phyloP scores from a whole-genome alignment of 2,113 vertebrate species.

The Rhinopithecus roxellana region DNA sequence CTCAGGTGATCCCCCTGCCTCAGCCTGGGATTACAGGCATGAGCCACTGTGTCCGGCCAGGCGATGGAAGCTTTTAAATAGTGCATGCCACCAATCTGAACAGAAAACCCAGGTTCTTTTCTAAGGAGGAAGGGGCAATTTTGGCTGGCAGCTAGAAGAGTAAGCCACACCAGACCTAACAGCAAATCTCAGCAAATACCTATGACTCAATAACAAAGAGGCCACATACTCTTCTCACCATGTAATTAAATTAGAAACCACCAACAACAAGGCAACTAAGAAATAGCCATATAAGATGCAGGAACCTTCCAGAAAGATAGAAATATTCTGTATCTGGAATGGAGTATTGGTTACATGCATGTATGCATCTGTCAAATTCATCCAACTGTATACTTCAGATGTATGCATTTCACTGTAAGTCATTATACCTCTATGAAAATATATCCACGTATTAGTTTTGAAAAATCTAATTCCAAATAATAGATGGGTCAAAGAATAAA shows the following conservation, averaged over 20 bases:
- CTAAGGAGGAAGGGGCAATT: background rate
- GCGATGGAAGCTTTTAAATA: background rate
- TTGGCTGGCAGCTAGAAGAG: background rate
- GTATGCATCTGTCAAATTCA: background rate
- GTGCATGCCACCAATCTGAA: background rate
- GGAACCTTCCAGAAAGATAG: background rate
- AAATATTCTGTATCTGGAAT: background rate
- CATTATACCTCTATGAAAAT: background rate
- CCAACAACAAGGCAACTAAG: background rate
- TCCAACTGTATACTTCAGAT: background rate
- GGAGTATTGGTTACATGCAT: background rate
- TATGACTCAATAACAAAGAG: background rate
- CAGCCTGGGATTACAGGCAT: background rate
- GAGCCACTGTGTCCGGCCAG: background rate
- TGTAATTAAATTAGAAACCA: constrained; percentile 18
- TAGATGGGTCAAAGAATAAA: background rate
- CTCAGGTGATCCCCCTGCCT: background rate
- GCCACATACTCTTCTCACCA: background rate
- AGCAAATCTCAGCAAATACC: background rate
- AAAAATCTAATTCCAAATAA: constrained; percentile 32
- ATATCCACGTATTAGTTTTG: background rate
- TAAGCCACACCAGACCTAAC: background rate
- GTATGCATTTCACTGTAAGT: background rate
- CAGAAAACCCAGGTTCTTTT: background rate
- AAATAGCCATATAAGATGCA: background rate